These are phyloP conservation scores for Podarcis raffonei DNA, from an alignment of 2,113 vertebrate species.

Conservation along the genomic window DNA sequence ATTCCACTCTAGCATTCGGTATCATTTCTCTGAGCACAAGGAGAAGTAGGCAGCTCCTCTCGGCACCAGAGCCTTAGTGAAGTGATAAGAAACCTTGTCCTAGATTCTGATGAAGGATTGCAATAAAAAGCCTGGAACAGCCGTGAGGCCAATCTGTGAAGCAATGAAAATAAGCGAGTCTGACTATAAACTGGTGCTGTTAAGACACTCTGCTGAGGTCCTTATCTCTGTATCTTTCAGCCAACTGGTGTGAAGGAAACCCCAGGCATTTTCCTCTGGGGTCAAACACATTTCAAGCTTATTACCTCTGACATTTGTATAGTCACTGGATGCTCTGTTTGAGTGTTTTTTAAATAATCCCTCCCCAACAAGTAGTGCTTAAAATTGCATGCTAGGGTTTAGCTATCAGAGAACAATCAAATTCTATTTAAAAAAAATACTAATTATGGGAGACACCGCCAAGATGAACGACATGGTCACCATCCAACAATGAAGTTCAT, in stretches of 20 bases:
- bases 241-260: not conserved
- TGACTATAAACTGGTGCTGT: slow-evolving; percentile 17
- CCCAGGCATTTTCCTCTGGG: not conserved
- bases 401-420: not conserved
- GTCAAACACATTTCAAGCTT: not conserved
- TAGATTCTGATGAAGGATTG: slow-evolving; percentile 55
- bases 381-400: not conserved
- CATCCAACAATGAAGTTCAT: too few species aligned
- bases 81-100: slow-evolving; percentile 39
- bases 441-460: too few species aligned
- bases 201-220: slow-evolving; percentile 10
- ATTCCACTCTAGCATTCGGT: slow-evolving; percentile 5
- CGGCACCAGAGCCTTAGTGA: slow-evolving; percentile 27
- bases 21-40: slow-evolving; percentile 7
- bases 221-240: not conserved
- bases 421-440: not conserved
- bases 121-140: slow-evolving; percentile 15
- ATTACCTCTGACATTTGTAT: not conserved
- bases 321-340: not conserved
- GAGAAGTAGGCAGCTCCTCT: slow-evolving; percentile 31
- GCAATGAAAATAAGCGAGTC: slow-evolving; percentile 1
- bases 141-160: slow-evolving; percentile 35
- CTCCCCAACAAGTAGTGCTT: not conserved
- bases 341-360: not conserved
- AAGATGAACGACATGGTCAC: too few species aligned